These are phyloP conservation scores for Melanotaenia parkinsoni DNA, from an alignment of 2,797 vertebrate genomes.

Conservation along the genomic window DNA sequence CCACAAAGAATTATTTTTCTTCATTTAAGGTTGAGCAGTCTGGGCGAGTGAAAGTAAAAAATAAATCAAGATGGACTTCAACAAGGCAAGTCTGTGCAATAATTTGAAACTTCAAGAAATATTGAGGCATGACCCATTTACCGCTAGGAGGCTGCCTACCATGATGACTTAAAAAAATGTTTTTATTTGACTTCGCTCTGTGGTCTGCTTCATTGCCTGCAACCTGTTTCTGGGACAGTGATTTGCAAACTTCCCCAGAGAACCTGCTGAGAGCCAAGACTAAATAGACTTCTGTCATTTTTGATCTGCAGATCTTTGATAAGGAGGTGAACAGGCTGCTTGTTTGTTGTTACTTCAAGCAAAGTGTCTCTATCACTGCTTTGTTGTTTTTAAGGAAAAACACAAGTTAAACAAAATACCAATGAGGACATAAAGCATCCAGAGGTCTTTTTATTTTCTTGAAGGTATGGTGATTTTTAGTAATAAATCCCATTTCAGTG, in stretches of 20 bases:
- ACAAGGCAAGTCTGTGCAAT: slow-evolving; percentile 73
- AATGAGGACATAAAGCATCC: neutral
- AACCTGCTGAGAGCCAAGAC: slow-evolving; percentile 29
- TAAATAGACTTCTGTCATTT: slow-evolving; percentile 46
- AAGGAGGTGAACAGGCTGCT: slow-evolving; percentile 34
- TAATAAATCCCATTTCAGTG: neutral
- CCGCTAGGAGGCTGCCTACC: slow-evolving; percentile 41
- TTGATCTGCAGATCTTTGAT: slow-evolving; percentile 54
- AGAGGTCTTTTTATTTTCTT: neutral
- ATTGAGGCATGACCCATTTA: slow-evolving; percentile 75
- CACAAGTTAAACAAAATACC: slow-evolving; percentile 10
- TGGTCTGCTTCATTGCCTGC: slow-evolving; percentile 53
- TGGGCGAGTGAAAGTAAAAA: neutral
- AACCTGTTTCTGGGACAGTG: slow-evolving; percentile 65
- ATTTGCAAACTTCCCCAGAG: slow-evolving; percentile 57
- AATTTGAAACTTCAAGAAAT: slow-evolving; percentile 77
- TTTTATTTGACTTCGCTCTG: slow-evolving; percentile 58
- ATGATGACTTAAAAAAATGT: slow-evolving; percentile 68
- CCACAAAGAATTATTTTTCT: slow-evolving; percentile 22
- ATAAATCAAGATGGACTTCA: slow-evolving; percentile 66
- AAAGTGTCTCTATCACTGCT: slow-evolving; percentile 30
- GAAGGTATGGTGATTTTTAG: neutral
- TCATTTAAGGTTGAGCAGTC: slow-evolving; percentile 11
- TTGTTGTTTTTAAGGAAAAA: slow-evolving; percentile 24
- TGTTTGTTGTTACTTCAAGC: slow-evolving; percentile 21